A percentile compares a stretch with the other conserved stretches of the same genome.
Conservation (phyloP, 2,888 invertebrate species). For the Gastracanthus pulcherrimus region DNA sequence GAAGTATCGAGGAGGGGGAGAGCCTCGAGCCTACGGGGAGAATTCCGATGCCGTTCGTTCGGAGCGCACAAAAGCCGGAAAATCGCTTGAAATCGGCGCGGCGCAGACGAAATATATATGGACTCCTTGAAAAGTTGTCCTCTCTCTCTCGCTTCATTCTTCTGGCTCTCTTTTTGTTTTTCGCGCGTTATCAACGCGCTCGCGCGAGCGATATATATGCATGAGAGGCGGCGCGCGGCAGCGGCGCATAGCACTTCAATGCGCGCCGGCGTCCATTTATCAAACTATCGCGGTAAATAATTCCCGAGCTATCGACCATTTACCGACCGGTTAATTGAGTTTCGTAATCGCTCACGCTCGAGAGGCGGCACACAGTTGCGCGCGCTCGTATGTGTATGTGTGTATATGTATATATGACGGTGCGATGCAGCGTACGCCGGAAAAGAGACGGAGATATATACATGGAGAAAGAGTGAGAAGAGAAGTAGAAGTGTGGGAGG, state of each 20-base stretch:
- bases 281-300: conserved; percentile 59
- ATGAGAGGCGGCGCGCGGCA: not conserved
- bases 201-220: not conserved
- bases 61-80: conserved; percentile 38
- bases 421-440: not conserved
- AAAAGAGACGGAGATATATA: not conserved
- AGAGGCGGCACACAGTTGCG: conserved; percentile 20
- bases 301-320: conserved; percentile 58
- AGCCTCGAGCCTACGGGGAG: not conserved
- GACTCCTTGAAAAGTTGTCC: conserved; percentile 52
- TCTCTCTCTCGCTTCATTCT: not conserved
- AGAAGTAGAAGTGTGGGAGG: not conserved
- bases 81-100: conserved; percentile 21
- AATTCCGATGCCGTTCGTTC: not conserved
- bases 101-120: conserved; percentile 29
- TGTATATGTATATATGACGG: not conserved
- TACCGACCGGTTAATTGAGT: conserved; percentile 66
- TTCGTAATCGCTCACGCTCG: conserved; percentile 64
- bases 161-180: not conserved
- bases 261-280: conserved; percentile 54
- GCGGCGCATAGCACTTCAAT: conserved; percentile 34
- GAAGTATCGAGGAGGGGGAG: not conserved
- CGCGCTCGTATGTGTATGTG: not conserved
- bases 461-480: not conserved
- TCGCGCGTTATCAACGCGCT: not conserved